phyloP scores from a whole-genome alignment of 2,888 invertebrate species.

The Lepeophtheirus nordmannii region DNA sequence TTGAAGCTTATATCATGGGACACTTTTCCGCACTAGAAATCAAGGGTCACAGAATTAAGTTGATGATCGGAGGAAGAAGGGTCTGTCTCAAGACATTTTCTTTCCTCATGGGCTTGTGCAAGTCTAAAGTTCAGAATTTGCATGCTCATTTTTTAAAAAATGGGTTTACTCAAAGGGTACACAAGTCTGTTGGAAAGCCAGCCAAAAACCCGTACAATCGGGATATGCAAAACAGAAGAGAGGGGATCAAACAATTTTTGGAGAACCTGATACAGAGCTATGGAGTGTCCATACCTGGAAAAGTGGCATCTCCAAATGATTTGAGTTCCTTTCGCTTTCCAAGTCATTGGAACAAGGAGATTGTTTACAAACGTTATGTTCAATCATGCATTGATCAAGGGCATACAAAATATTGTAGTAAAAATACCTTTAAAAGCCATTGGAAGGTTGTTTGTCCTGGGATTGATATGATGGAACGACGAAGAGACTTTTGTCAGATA shows the following conservation, averaged over 20 bases:
- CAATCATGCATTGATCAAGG: constrained; percentile 2
- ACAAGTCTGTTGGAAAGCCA: not conserved
- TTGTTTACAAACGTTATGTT: not conserved
- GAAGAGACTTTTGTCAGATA: not conserved
- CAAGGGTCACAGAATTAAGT: not conserved
- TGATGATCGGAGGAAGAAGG: not conserved
- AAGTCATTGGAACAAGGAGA: not conserved
- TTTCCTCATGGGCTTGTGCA: not conserved
- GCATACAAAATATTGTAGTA: not conserved
- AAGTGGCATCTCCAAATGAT: not conserved
- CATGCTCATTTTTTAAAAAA: not conserved
- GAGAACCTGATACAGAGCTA: not conserved
- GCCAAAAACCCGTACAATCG: not conserved
- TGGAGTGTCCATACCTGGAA: not conserved
- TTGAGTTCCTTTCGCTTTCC: not conserved
- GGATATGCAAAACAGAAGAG: not conserved
- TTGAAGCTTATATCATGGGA: not conserved
- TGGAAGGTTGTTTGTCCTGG: not conserved
- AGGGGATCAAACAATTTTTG: not conserved
- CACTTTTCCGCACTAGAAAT: not conserved
- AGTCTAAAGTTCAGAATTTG: not conserved
- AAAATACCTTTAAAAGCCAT: not conserved
- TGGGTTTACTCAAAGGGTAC: not conserved
- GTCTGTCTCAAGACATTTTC: not conserved
- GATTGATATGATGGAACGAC: not conserved